A percentile compares a stretch with the other conserved stretches of the same genome.
phyloP scores from a whole-genome alignment of 2,888 invertebrate genomes.

The Stenoptilia bipunctidactyla region DNA sequence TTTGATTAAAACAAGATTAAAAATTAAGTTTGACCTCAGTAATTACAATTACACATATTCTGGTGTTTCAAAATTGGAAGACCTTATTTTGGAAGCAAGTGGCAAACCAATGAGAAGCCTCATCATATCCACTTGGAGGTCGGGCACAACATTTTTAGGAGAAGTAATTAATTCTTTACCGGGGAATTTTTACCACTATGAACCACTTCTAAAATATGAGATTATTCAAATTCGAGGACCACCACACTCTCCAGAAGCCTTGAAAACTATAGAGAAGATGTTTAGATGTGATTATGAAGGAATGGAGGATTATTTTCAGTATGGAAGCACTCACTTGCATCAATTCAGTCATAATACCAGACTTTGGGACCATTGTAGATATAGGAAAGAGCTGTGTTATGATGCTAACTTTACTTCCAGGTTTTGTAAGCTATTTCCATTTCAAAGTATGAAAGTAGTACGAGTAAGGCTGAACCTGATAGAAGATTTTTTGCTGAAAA shows the following conservation, averaged over 20 bases:
- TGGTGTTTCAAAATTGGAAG: conserved; percentile 69
- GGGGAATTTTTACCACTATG: conserved; percentile 91
- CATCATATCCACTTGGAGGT: conserved; percentile 90
- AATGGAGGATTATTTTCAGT: conserved; percentile 82
- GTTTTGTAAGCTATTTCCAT: conserved; percentile 87
- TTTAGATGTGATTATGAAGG: conserved; percentile 82
- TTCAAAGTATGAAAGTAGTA: conserved; percentile 91
- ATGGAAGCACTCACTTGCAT: conserved; percentile 81
- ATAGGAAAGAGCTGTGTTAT: conserved; percentile 59
- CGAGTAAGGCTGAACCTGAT: conserved; percentile 80
- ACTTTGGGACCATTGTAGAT: conserved; percentile 85
- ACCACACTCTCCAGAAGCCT: conserved; percentile 76
- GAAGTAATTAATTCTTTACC: conserved; percentile 87
- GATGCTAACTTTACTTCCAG: conserved; percentile 77
- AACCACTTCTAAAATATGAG: conserved; percentile 86
- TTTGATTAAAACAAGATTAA: conserved; percentile 42
- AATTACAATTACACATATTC: conserved; percentile 46
- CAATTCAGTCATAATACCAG: conserved; percentile 88
- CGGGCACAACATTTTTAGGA: conserved; percentile 91
- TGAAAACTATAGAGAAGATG: conserved; percentile 77
- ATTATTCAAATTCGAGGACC: conserved; percentile 85
- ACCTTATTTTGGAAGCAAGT: conserved; percentile 77
- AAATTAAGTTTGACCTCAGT: conserved; percentile 47
- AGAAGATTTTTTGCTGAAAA: conserved; percentile 78
- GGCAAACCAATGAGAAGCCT: conserved; percentile 82